Evolutionary conservation across 1,140 invertebrate species (phyloP), one percentile per base, ranked within the genome.

Genomic region (honey bee (Apis mellifera)): DNA sequence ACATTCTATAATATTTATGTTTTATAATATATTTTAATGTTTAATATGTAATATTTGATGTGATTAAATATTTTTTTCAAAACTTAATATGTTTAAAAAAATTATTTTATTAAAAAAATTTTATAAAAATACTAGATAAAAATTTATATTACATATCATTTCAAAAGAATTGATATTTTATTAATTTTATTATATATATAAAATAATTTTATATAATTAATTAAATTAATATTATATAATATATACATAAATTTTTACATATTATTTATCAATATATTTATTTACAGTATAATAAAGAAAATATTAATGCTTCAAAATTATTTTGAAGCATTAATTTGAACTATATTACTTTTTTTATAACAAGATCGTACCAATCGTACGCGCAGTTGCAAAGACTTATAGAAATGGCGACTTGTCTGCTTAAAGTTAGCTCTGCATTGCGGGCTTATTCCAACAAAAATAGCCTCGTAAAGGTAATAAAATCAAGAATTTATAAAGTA

Each of bases 351-450:
- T 26, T 23, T 11, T 23, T 72, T 17, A n/a, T 65, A 32, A 21
- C 64, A 48, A 80, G 57, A 19, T 73, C 50, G 50, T 21, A 4
- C 32, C 32, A 42, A 42, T 42, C 32, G 32, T 42, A 7, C 4
- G 32, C 32, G 32, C 54, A 76, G 50, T 82, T 77, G 12, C 48
- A 57, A 69, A 72, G 50, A 65, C 60, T 84, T 26, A 55, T 57
- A 87, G 93, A 93, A 93, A 94, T 94, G 94, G 94, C 94, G 90
- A 94, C 93, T 84, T 92, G 93, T 91, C 80, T 94, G 85, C 81
- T 94, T 66, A 93, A 82, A 86, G 89, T 94, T 78, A 89, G 92
- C 62, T 90, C 91, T 62, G 89, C 90, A 21, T 82, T 94, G 79
- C 91, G 91, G 74, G 91, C 88, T 73, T 92, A 92, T 89, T 89